A percentile compares a stretch with the other conserved stretches of the same genome.
phyloP scores from a whole-genome alignment of 2,888 invertebrate species.

The Sinohyriopsis cumingii region DNA sequence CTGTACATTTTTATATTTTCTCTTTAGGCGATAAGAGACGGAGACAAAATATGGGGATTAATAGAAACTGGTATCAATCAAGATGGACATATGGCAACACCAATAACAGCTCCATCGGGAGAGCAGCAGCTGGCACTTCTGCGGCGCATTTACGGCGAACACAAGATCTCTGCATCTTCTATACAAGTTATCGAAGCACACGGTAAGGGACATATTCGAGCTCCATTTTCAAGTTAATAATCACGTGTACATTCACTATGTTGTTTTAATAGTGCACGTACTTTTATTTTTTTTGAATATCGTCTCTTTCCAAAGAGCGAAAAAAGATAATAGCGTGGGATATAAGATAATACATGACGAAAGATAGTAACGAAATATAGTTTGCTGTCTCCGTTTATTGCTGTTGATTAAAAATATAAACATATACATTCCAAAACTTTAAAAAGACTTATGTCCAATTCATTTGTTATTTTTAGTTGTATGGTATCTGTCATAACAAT shows the following conservation, averaged over 20 bases:
- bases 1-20: no score
- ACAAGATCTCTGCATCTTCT: constrained; percentile 17
- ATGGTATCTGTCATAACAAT: no score
- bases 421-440: no score
- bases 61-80: constrained; percentile 39
- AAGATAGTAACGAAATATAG: constrained; percentile 33
- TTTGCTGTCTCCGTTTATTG: no score
- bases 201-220: constrained; percentile 21
- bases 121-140: constrained; percentile 34
- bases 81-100: constrained; percentile 41
- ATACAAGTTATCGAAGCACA: constrained; percentile 50
- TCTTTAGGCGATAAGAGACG: constrained; percentile 36
- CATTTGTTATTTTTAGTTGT: no score
- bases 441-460: no score
- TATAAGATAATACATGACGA: constrained; percentile 22
- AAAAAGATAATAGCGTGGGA: background rate
- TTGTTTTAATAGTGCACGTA: no score
- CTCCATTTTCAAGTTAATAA: background rate
- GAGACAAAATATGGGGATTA: constrained; percentile 42
- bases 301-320: no score
- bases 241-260: background rate
- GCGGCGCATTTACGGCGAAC: constrained; percentile 20
- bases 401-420: no score
- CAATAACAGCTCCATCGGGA: constrained; percentile 44
- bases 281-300: no score